Evolutionary conservation across 2,888 invertebrate genomes (phyloP), one percentile per base, ranked within the genome.

Genomic region (Alloscopus bannaensis): DNA sequence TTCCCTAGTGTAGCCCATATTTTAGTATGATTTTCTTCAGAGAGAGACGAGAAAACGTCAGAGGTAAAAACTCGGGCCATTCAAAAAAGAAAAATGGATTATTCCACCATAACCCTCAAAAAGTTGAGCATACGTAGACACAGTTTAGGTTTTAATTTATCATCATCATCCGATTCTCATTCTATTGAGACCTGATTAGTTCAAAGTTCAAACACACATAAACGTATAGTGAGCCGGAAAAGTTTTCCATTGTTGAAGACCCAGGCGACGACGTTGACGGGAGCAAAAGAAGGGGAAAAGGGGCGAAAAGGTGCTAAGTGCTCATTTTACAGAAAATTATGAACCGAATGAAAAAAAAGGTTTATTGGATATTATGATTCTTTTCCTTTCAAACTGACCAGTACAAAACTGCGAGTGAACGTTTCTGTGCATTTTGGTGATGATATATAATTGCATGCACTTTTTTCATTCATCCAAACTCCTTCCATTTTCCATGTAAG

Each of bases 71-170:
- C n/a, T n/a, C n/a, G n/a, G 18, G 62, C 42, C 62, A 62, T 20
- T 40, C 62, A 62, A 62, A 36, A 28, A 42, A 20, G 40, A 36
- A 13, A 36, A 18, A 36, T 20, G n/a, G n/a, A 20, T 55, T 18
- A n/a, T 57, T n/a, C 57, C 52, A 4, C n/a, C 55, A 8, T 16
- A 28, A 29, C 57, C 29, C 4, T 6, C 50, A 13, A 47, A 18
- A 4, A 36, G 6, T 8, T 36, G 36, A 47, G 50, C 36, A 36
- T 47, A 47, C n/a, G 4, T 40, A 13, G n/a, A n/a, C n/a, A n/a
- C n/a, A n/a, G n/a, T n/a, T n/a, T n/a, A n/a, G n/a, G n/a, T 60
- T 62, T 40, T 40, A 62, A 40, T 62, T 62, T 62, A 40, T 42
- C 40, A 62, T 40, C 40, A 52, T 13, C n/a, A n/a, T 47, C 36